Base-by-base conservation (phyloP, 2,888 invertebrate genomes). In the Heliothis peltigera region DNA sequence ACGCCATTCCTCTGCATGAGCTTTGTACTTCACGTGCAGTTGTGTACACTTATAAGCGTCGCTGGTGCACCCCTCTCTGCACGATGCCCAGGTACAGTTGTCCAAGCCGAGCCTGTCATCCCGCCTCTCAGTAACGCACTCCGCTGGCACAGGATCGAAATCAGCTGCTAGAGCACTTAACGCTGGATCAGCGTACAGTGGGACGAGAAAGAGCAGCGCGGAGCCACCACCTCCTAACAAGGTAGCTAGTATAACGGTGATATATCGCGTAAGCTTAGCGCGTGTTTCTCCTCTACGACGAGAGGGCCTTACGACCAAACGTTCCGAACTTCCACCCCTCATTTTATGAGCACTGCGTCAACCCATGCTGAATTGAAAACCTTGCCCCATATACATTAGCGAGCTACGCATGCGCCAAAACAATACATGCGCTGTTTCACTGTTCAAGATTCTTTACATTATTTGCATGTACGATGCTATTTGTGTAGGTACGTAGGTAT, bases 81-180 rank as follows among this genome's bases (percentile, higher is more conserved):
- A 97, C 0, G 97, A 97, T 70, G 97, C 97, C 97, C 97, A 97
- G 4, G 97, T 96, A 90, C 97, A 97, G 91, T 97, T 97, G 86
- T 97, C 97, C 57, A 97, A 91, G 12, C 97, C 97, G 61, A 96
- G 95, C 64, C 97, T 94, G 75, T 97, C 97, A 84, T 97, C 97
- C 10, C 96, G 95, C 43, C 97, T 92, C 39, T 96, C 96, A 0
- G 97, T 97, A 28, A 97, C 95, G 89, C 97, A 97, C 64, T 96
- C 96, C 10, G 97, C 97, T 42, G 97, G 97, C 72, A 96, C 94
- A 12, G 97, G 96, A 71, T 97, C 96, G 89, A 97, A 97, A 89
- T 97, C 97, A 58, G 97, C 97, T 21, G 96, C 96, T 70, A 97
- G 88, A 18, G 97, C 96, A 82, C 96, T 96, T 63, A 95, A 82